Percentiles rank a stretch among this genome's conserved stretches.
phyloP scores from a whole-genome alignment of 2,888 invertebrate species.

The Podotricha telesiphe region DNA sequence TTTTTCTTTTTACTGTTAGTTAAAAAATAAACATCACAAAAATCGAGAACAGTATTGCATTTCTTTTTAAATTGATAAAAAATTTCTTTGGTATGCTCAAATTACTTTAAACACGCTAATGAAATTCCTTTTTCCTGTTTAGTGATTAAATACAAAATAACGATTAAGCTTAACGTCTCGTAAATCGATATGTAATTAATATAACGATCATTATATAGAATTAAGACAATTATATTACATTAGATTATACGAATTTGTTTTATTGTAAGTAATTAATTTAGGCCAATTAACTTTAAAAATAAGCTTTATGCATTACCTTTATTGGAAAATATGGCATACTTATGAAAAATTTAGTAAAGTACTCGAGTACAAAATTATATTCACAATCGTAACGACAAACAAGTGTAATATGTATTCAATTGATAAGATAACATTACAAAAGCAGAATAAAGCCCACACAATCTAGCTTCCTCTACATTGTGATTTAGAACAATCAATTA shows the following conservation, averaged over 20 bases:
- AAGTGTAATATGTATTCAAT: slow-evolving; percentile 1
- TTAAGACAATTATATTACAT: not conserved
- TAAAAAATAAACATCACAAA: too few species aligned
- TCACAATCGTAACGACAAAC: slow-evolving; percentile 4
- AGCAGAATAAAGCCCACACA: slow-evolving; percentile 21
- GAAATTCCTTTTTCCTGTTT: not conserved
- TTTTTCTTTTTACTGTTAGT: too few species aligned
- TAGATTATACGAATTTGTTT: not conserved
- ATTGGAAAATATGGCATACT: too few species aligned
- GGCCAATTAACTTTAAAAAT: too few species aligned
- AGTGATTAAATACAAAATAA: not conserved
- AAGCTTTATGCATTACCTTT: too few species aligned
- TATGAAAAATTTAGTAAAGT: not conserved
- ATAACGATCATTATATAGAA: not conserved
- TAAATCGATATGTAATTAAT: slow-evolving; percentile 14
- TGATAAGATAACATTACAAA: slow-evolving; percentile 30
- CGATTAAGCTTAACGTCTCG: not conserved
- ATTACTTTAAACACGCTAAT: not conserved
- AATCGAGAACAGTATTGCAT: too few species aligned
- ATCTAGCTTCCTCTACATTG: slow-evolving; percentile 7
- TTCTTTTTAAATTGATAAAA: too few species aligned
- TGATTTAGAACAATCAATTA: slow-evolving; percentile 16
- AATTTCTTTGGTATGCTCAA: too few species aligned
- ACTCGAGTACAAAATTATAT: not conserved
- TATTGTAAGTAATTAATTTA: not conserved